Base-by-base conservation (phyloP, 2,888 invertebrate genomes). In the Drosophila neotestacea region DNA sequence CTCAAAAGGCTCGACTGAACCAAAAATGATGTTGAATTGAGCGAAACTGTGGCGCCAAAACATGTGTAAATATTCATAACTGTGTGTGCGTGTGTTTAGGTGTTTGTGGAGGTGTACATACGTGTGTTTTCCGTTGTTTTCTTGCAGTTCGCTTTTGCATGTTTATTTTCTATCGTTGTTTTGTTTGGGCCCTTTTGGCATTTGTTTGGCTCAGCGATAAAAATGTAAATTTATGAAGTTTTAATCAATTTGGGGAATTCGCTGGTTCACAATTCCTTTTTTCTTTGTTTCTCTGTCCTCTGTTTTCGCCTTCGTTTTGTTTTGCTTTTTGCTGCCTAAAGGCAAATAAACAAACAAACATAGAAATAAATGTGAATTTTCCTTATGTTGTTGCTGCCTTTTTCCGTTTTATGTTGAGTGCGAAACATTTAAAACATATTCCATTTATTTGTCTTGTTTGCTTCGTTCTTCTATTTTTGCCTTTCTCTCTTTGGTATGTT, bases 211-310 rank as follows among this genome's bases (percentile, higher is more conserved):
- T 65, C 75, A 70, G 74, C 85, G 85, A 86, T 86, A 86, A 87
- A 86, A 85, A 87, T 86, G 86, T 82, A 84, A 86, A 87, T 86
- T 86, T 86, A 86, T 86, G 87, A 86, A 86, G 85, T 86, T 86
- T 86, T 86, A 86, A 86, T 86, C 86, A 86, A 86, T 87, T 86
- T 86, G 85, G 87, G 87, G 85, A 87, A 82, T 87, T 77, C 85
- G 69, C 71, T 72, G 63, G 9, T 63, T 69, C 46, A 62, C 72
- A 72, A 64, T 68, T 71, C 54, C 38, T 11, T 36, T 7, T 7
- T 7, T 11, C 30, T 11, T 10, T 6, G 13, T n/a, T 47, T 62
- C 64, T 28, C 48, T 50, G 39, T 32, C 32, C 27, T n/a, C 36
- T 56, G 41, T 65, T 28, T 51, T 16, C 48, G 7, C 28, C 27